Evolutionary conservation across 2,888 invertebrate genomes (phyloP), one percentile per base, ranked within the genome.

Genomic region (Dastarcus helophoroides): DNA sequence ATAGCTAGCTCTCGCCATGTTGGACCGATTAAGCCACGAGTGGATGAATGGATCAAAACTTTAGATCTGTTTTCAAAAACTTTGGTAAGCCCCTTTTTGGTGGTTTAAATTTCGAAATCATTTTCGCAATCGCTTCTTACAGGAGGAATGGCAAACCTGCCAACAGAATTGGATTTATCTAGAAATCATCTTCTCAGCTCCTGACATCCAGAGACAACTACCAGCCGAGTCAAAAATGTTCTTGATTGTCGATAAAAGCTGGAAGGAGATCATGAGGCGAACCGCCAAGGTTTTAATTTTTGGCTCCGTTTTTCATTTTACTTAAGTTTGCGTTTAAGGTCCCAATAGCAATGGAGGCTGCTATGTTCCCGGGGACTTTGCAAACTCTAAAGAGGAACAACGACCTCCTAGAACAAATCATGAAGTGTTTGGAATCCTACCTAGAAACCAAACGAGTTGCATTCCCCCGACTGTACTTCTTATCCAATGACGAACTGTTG

Each of bases 121-220:
- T 7, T 17, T 6, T 7, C n/a, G 7, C 8, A 19, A 8, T 19
- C 16, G 11, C 24, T 39, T 31, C 25, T 53, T 49, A 31, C 51
- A 83, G 86, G 91, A 91, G 55, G 84, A 83, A 54, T 93, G 91
- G 91, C 69, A 72, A 45, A 69, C 74, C 35, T 89, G 90, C 47
- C 93, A 93, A 58, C 79, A 81, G 45, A 81, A 82, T n/a, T 94
- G 94, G 93, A 70, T 91, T 21, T 93, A 94, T 54, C 64, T 94
- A 47, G 93, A 94, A 59, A 88, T 90, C 0, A 91, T 94, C 51
- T 94, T 94, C 59, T 81, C 86, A 5, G 90, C 93, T 0, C 88
- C 91, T 0, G 93, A 93, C 53, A 94, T 94, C 46, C 88, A 91
- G 56, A 73, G 89, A 8, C 93, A 93, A 54, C 64, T 94, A 53